Evolutionary conservation across 2,888 invertebrate genomes (phyloP).

Genomic region (Diaphora mendica): DNA sequence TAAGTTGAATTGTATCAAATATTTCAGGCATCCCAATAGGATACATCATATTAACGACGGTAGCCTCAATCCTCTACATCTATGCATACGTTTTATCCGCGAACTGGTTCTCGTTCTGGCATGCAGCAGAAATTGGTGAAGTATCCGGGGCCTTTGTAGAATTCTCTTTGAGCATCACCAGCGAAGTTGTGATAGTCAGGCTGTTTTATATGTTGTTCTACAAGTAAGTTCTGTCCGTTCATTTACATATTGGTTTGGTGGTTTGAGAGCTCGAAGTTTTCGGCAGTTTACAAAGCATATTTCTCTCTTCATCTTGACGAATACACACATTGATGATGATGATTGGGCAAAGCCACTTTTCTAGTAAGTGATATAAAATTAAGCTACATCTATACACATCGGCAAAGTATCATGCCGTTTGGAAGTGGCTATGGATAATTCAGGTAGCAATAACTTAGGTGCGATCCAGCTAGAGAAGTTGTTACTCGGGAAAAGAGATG

Average conservation of each 20-base stretch:
- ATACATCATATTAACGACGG: not conserved
- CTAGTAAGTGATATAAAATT: no score
- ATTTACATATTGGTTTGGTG: not conserved
- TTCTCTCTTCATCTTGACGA: no score
- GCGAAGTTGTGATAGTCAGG: constrained; percentile 59
- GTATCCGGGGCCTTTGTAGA: constrained; percentile 54
- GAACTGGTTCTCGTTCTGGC: not conserved
- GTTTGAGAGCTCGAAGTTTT: no score
- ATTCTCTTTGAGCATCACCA: constrained; percentile 61
- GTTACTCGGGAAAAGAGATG: not conserved
- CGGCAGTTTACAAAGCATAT: no score
- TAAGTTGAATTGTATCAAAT: not conserved
- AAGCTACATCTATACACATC: no score
- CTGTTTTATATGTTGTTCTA: constrained; percentile 59
- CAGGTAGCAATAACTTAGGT: not conserved
- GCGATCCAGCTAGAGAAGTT: not conserved
- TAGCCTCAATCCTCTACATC: not conserved
- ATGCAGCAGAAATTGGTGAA: constrained; percentile 48
- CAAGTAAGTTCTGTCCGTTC: constrained; percentile 52
- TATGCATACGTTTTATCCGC: not conserved
- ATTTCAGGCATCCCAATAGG: not conserved
- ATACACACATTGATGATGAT: no score
- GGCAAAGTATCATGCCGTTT: no score
- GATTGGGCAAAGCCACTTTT: no score
- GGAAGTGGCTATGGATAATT: not conserved